Conservation (phyloP, 2,888 invertebrate genomes). For the Pristionchus entomophagus region DNA sequence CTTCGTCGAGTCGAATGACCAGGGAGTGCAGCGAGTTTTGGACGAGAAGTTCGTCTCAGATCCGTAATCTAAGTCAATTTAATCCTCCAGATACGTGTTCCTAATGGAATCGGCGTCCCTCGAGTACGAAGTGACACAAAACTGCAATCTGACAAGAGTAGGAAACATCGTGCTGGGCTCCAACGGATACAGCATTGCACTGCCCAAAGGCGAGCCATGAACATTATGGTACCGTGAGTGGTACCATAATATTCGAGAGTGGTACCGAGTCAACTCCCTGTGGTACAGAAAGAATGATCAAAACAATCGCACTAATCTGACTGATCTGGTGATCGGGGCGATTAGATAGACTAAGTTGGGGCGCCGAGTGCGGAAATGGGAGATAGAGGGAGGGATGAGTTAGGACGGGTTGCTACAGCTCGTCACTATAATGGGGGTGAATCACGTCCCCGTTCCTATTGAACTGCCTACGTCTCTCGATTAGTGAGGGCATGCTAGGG, state of each 20-base stretch:
- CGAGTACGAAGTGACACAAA: conserved; percentile 90
- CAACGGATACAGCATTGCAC: conserved; percentile 95
- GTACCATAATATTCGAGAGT: too few relatives aligned
- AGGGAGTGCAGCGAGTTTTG: conserved; percentile 89
- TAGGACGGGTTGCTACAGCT: not conserved
- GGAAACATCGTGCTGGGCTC: conserved; percentile 87
- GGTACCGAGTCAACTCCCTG: not conserved
- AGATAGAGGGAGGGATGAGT: conserved; percentile 15
- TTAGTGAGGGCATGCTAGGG: not conserved
- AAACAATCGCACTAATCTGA: conserved; percentile 53
- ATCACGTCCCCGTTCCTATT: not conserved
- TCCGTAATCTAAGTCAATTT: not conserved
- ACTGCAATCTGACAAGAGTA: conserved; percentile 94
- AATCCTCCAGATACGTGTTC: conserved; percentile 79
- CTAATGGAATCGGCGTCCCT: conserved; percentile 99
- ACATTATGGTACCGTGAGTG: not conserved
- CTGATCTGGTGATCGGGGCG: conserved; percentile 13
- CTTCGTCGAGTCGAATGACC: conserved; percentile 90
- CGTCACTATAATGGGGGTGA: conserved; percentile 38
- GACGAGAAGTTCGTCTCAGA: conserved; percentile 86
- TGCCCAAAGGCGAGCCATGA: conserved; percentile 85
- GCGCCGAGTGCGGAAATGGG: conserved; percentile 24
- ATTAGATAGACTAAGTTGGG: not conserved
- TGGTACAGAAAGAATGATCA: not conserved
- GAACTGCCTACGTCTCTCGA: conserved; percentile 9